Base-by-base conservation (phyloP, 2,797 vertebrate species). In the Cyprinodon diabolis region DNA sequence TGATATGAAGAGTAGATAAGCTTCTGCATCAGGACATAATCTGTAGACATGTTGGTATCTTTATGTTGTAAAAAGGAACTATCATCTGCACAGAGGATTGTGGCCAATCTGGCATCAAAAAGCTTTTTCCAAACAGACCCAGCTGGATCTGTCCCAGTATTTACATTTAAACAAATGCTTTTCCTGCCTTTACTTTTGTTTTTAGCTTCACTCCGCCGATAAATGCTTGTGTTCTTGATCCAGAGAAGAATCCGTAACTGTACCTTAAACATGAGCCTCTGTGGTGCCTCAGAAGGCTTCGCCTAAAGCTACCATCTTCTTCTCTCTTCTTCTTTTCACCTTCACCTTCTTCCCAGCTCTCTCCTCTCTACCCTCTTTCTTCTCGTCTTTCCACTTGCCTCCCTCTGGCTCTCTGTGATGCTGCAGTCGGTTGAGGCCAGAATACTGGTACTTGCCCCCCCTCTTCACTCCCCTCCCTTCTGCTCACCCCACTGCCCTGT, bases 401-500 rank as follows among this genome's bases (percentile, higher is more conserved):
- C 89, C 91, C 90, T 90, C 81, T 55, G 79, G 91, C 89, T 90
- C 89, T 89, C 86, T 82, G 87, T 84, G 89, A 86, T 90, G 85
- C 87, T 88, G 85, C 86, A 83, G 86, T 80, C 85, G 89, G 80
- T 87, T 88, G 82, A 87, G 88, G 95, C 95, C 95, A 91, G 90
- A 89, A 87, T 90, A 90, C 89, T 91, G 82, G 86, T 92, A 94
- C 93, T 94, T 90, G 83, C 81, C 76, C 81, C 71, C 81, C 81
- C 72, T 80, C 70, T 73, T 82, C 76, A 51, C 83, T 58, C 51
- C 82, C 82, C 84, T 91, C 88, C 86, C 93, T 95, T 95, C 96
- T 95, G 96, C 95, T 96, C 96, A 95, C 95, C 96, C 96, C 96
- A 96, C 95, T 96, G 97, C 96, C 96, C 97, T 98, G 97, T 98